Percentiles rank a stretch among this genome's conserved stretches.
These are phyloP conservation scores for Himalopsyche tibetana DNA, from an alignment of 2,888 invertebrate species.

Conservation along the genomic window DNA sequence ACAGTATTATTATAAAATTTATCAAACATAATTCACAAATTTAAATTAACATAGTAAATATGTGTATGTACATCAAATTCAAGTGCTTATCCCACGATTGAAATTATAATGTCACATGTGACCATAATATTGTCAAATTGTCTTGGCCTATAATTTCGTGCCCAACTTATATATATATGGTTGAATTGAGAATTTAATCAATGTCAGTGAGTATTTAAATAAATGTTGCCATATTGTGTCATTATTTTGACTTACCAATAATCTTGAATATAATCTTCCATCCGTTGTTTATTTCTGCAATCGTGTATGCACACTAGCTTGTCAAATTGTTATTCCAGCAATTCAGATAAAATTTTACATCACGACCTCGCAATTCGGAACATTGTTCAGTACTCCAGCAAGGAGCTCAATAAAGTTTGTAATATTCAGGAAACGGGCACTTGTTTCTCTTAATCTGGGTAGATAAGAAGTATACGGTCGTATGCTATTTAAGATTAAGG, in stretches of 20 bases:
- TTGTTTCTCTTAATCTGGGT: not conserved
- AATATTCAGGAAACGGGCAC: slow-evolving; percentile 35
- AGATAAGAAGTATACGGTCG: not conserved
- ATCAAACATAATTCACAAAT: too few relatives aligned
- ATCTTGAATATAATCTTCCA: slow-evolving; percentile 13
- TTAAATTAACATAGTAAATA: too few relatives aligned
- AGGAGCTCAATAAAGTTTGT: slow-evolving; percentile 4
- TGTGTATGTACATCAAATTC: too few relatives aligned
- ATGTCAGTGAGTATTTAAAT: not conserved
- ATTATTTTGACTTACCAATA: slow-evolving; percentile 17
- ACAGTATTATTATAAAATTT: too few relatives aligned
- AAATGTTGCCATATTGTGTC: not conserved
- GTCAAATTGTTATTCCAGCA: not conserved
- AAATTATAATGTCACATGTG: too few relatives aligned
- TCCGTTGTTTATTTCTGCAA: not conserved
- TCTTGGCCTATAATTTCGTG: too few relatives aligned
- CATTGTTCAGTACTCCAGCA: slow-evolving; percentile 6
- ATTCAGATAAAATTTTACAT: not conserved
- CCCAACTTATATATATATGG: too few relatives aligned
- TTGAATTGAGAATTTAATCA: too few relatives aligned
- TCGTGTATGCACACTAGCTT: not conserved
- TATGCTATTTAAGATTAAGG: slow-evolving; percentile 10
- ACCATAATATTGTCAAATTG: too few relatives aligned
- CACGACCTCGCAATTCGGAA: slow-evolving; percentile 24
- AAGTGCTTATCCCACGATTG: too few relatives aligned